Evolutionary conservation across 2,113 vertebrate genomes (phyloP).

Genomic region (Tauraco erythrolophus): DNA sequence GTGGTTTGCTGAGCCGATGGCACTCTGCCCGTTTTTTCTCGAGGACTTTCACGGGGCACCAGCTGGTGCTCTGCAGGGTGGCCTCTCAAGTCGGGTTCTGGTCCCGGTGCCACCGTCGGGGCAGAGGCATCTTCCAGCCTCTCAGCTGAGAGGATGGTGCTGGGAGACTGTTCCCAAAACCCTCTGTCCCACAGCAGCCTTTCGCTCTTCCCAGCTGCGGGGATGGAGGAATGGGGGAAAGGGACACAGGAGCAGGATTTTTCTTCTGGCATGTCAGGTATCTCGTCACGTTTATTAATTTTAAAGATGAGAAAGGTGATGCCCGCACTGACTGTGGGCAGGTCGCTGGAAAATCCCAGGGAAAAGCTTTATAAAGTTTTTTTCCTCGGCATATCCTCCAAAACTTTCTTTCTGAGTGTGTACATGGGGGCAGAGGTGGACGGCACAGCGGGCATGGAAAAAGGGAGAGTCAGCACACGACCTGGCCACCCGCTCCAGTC

Average conservation of each 20-base stretch:
- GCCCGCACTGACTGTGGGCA: neutral
- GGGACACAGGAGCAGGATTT: neutral
- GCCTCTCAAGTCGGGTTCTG: too few species aligned
- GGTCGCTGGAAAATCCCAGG: neutral
- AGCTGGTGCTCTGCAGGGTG: neutral
- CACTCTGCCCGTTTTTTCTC: neutral
- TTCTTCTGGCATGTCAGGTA: neutral
- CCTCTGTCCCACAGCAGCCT: neutral
- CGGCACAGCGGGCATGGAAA: accelerated
- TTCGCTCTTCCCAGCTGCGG: accelerated
- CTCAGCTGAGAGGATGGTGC: neutral
- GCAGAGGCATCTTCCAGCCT: accelerated
- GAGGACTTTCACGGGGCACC: too few species aligned
- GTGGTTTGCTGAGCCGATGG: neutral
- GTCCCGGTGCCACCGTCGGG: neutral
- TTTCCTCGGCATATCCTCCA: neutral
- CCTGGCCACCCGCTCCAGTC: neutral
- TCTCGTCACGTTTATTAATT: neutral
- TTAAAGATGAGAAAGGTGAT: neutral
- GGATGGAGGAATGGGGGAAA: neutral
- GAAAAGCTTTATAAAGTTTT: neutral
- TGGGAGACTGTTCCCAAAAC: neutral
- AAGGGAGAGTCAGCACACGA: neutral
- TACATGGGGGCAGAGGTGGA: neutral
- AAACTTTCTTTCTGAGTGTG: neutral